A percentile compares a stretch with the other conserved stretches of the same genome.
Evolutionary conservation across 1,140 invertebrate species (phyloP).

Genomic region (Phocides pigmalion): DNA sequence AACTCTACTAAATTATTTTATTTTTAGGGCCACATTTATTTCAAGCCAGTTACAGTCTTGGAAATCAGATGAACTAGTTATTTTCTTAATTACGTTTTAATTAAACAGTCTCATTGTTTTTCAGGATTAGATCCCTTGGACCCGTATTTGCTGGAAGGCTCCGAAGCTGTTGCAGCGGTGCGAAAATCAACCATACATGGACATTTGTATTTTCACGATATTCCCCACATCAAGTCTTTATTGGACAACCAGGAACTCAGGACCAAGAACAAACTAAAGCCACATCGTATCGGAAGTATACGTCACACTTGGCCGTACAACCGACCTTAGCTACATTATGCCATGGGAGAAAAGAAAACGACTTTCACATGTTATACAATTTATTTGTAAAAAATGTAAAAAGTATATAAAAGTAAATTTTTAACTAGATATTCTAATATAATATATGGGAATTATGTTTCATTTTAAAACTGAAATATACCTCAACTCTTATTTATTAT

Average conservation of each 20-base stretch:
- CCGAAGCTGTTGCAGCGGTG: conserved; percentile 82
- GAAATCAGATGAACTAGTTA: too few relatives aligned
- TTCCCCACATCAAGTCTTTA: conserved; percentile 85
- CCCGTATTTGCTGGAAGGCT: conserved; percentile 82
- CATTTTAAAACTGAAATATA: conserved; percentile 7
- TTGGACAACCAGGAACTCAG: conserved; percentile 85
- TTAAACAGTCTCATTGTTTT: conserved; percentile 19
- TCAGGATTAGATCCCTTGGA: conserved; percentile 60
- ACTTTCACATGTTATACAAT: conserved; percentile 30
- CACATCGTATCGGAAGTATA: conserved; percentile 85
- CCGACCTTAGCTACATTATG: conserved; percentile 64
- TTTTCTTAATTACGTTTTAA: too few relatives aligned
- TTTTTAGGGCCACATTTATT: too few relatives aligned
- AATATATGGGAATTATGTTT: conserved; percentile 1
- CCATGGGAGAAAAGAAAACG: conserved; percentile 5
- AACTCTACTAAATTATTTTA: too few relatives aligned
- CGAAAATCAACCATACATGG: conserved; percentile 80
- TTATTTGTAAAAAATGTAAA: conserved; percentile 13
- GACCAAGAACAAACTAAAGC: conserved; percentile 82
- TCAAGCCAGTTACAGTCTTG: too few relatives aligned
- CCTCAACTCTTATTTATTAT: conserved; percentile 1
- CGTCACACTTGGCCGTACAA: conserved; percentile 85
- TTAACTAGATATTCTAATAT: neutral
- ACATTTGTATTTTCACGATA: conserved; percentile 85
- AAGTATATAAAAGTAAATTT: conserved; percentile 17